phyloP scores from a whole-genome alignment of 2,888 invertebrate genomes.

The Ichneumoninae sp. region DNA sequence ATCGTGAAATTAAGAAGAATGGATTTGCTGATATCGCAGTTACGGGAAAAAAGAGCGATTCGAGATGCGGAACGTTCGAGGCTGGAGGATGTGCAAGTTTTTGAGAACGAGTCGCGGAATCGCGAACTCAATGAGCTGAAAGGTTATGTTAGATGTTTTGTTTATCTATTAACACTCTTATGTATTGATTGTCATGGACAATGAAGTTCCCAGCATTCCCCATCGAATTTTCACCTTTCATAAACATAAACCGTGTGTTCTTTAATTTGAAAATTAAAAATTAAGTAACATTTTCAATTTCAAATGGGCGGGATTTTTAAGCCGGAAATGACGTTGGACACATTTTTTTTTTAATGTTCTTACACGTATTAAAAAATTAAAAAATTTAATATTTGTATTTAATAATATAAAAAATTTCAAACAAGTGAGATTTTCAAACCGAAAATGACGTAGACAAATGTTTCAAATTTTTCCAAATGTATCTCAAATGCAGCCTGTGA shows the following conservation, averaged over 20 bases:
- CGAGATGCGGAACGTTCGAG: slow-evolving; percentile 22
- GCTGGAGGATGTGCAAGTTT: slow-evolving; percentile 32
- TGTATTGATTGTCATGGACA: background rate
- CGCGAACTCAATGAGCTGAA: slow-evolving; percentile 47
- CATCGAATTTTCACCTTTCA: background rate
- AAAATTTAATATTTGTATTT: no score
- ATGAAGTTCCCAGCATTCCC: background rate
- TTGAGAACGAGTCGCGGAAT: slow-evolving; percentile 12
- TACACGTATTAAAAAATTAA: no score
- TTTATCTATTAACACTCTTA: background rate
- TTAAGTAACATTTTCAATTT: no score
- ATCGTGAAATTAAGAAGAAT: background rate
- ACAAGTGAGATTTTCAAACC: no score
- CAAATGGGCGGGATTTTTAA: no score
- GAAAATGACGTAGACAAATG: no score
- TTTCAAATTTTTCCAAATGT: no score
- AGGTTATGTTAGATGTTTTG: slow-evolving; percentile 57
- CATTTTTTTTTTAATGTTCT: no score
- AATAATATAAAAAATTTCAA: no score
- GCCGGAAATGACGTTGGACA: no score
- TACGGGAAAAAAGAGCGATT: slow-evolving; percentile 49
- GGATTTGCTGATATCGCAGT: slow-evolving; percentile 50
- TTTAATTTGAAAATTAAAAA: no score
- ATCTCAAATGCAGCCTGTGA: no score
- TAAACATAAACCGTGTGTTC: background rate